Evolutionary conservation across 2,888 invertebrate species (phyloP).

Genomic region (Chymomyza amoena): DNA sequence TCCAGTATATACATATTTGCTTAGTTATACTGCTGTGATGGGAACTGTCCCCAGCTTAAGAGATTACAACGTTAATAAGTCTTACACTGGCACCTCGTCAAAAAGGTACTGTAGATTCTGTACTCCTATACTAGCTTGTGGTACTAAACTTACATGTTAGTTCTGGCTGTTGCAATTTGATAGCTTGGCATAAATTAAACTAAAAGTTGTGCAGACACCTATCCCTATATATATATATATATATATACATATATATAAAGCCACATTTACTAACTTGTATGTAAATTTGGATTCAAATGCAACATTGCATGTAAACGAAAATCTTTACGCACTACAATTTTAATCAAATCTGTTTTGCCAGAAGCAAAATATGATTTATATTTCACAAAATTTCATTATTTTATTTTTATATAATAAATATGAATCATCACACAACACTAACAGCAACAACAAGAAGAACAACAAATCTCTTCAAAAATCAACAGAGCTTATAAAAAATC

Average conservation of each 20-base stretch:
- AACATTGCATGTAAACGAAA: slow-evolving; percentile 54
- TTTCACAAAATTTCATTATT: not conserved
- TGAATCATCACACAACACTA: not conserved
- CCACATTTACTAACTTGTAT: not conserved
- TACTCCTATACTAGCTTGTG: not conserved
- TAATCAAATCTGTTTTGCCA: slow-evolving; percentile 31
- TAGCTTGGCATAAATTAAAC: slow-evolving; percentile 67
- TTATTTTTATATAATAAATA: not conserved
- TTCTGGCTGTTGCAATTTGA: slow-evolving; percentile 17
- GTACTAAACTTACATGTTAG: not conserved
- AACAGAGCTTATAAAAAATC: not conserved
- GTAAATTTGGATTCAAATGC: slow-evolving; percentile 34
- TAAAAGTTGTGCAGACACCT: slow-evolving; percentile 40
- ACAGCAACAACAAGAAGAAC: not conserved
- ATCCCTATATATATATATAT: slow-evolving; percentile 11
- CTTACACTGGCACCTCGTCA: no score
- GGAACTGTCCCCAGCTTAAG: no score
- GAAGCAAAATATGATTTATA: slow-evolving; percentile 14
- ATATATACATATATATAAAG: slow-evolving; percentile 22
- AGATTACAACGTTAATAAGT: no score
- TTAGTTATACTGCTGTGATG: no score
- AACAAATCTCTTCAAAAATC: not conserved
- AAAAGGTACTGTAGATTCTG: no score
- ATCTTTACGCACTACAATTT: slow-evolving; percentile 50
- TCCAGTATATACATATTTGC: no score